Base-by-base conservation (phyloP, 2,113 vertebrate species). In the Grallaria varia region DNA sequence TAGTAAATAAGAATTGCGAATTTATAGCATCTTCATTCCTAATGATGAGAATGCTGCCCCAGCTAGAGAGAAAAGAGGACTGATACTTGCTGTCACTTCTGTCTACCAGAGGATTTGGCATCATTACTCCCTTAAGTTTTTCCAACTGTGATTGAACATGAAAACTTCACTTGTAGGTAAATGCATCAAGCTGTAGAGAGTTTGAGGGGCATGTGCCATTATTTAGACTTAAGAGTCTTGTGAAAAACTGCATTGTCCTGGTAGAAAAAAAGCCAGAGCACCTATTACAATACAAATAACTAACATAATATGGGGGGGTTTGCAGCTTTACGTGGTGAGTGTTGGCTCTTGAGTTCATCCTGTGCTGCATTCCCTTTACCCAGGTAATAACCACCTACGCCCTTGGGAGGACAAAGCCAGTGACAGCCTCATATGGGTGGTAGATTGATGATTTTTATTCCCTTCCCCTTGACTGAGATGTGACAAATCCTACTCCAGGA, bases 241-340 rank as follows among this genome's bases (percentile, higher is more conserved):
- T 16, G 33, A 49, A 75, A 68, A 59, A 45, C 27, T 33, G 9
- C 5, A 6, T 53, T 84, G 59, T 66, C 9, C 33, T 89, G 31
- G 42, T 62, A 40, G 1, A 60, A 37, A 76, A 83, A 37, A 40
- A 87, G 39, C 33, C 60, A 42, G 15, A 77, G 16, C 4, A 2
- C 28, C 30, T 75, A 12, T 21, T 69, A 8, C 28, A 86, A 12
- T 33, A 58, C 24, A 67, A 63, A 4, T 66, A 33, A 53, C 25
- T 52, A 11, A 62, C 12, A 16, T 45, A 31, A 44, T 31, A 5
- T 1, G 14, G 30, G 2, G 0, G 0, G 0, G 18, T 45, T 58
- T 81, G 17, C 30, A 88, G 39, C 44, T 39, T 78, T 64, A 40
- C 33, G 4, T 67, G 1, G n/a, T 33, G 27, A 67, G n/a, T 67